Percentiles rank a stretch among this genome's conserved stretches.
These are phyloP conservation scores for Gallinago jamesoni DNA, from an alignment of 2,113 vertebrate species.

Conservation along the genomic window DNA sequence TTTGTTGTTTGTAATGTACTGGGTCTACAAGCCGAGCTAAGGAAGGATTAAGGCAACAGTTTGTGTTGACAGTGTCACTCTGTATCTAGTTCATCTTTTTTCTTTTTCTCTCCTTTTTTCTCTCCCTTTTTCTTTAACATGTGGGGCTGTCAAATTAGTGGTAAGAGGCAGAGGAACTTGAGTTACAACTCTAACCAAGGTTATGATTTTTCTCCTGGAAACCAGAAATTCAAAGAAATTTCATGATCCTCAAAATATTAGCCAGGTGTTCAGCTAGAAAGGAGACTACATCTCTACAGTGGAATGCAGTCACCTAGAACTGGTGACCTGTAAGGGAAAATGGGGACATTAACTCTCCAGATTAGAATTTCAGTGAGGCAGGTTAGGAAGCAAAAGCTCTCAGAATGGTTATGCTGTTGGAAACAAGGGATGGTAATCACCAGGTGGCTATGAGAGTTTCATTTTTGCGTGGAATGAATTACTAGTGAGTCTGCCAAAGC, in stretches of 20 bases:
- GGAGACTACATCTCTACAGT: neutral
- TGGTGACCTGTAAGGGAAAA: neutral
- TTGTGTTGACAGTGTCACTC: neutral
- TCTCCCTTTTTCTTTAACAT: neutral
- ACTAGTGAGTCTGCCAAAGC: neutral
- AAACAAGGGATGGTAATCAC: neutral
- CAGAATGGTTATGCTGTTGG: neutral
- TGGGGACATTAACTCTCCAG: neutral
- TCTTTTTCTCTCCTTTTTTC: neutral
- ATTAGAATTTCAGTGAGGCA: neutral
- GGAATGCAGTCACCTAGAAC: neutral
- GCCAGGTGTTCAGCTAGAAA: neutral
- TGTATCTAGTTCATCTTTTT: neutral
- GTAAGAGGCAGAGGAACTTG: neutral
- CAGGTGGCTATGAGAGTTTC: neutral
- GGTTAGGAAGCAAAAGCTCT: neutral
- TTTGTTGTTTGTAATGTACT: conserved; percentile 60
- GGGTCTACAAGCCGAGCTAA: conserved; percentile 49
- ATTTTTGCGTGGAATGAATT: neutral
- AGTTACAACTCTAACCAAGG: neutral
- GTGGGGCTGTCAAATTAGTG: neutral
- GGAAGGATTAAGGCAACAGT: conserved; percentile 43
- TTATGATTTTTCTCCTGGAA: neutral
- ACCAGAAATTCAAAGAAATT: neutral
- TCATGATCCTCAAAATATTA: neutral